Conservation (phyloP, 2,113 vertebrate genomes). For the Podarcis raffonei region DNA sequence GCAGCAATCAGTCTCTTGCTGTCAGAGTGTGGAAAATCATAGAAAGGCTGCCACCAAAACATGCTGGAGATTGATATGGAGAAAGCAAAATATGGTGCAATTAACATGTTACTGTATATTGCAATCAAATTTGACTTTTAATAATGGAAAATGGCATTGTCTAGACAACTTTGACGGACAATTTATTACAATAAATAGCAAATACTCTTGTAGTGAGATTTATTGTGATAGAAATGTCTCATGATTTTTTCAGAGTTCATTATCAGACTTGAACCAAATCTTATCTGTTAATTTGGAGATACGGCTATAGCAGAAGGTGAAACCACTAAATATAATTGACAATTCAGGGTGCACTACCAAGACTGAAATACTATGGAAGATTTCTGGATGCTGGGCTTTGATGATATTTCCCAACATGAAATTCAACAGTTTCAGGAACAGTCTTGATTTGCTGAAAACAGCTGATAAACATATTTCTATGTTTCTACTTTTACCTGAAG, state of each 20-base stretch:
- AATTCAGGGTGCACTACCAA: too few species aligned
- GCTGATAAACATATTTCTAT: too few species aligned
- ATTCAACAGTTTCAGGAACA: too few species aligned
- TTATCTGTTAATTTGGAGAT: neutral
- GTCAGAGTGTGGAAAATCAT: neutral
- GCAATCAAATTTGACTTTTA: neutral
- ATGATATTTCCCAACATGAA: too few species aligned
- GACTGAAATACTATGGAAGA: too few species aligned
- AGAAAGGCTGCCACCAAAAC: constrained; percentile 3
- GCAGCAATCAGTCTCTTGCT: neutral
- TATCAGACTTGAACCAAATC: constrained; percentile 1
- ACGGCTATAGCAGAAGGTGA: too few species aligned
- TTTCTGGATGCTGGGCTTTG: too few species aligned
- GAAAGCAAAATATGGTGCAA: neutral
- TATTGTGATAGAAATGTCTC: neutral
- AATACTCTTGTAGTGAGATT: neutral
- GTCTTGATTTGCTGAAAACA: too few species aligned
- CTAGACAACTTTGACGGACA: neutral
- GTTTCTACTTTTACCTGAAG: too few species aligned
- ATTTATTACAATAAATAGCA: constrained; percentile 12
- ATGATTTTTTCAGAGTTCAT: constrained; percentile 6
- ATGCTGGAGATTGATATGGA: neutral
- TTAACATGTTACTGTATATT: neutral
- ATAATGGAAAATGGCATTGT: neutral
- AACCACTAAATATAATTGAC: too few species aligned